Conservation (phyloP, 2,797 vertebrate species). For the Balearica regulorum region DNA sequence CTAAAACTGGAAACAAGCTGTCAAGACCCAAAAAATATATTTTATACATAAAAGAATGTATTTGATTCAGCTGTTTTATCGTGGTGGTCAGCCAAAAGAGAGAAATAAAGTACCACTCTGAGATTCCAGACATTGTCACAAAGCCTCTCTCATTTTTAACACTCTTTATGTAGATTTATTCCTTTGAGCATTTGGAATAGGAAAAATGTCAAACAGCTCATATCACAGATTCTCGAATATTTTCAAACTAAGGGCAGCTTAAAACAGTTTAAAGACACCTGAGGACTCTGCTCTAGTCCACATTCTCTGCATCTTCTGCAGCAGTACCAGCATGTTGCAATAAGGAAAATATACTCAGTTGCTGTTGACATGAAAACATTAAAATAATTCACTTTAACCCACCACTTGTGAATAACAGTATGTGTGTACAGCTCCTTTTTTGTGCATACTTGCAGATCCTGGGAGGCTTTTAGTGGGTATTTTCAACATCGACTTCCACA, state of each 20-base stretch:
- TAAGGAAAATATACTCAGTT: neutral
- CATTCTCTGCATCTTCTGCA: neutral
- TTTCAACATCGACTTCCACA: conserved; percentile 6
- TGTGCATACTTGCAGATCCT: neutral
- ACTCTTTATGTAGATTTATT: conserved; percentile 58
- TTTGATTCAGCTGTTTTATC: conserved; percentile 55
- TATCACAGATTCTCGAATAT: conserved; percentile 53
- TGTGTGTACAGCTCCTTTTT: neutral
- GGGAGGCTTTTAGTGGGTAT: neutral
- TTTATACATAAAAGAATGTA: conserved; percentile 29
- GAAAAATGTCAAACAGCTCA: conserved; percentile 64
- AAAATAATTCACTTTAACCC: conserved; percentile 24
- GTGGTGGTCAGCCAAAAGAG: conserved; percentile 52
- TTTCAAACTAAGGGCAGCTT: conserved; percentile 43
- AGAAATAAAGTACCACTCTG: conserved; percentile 40
- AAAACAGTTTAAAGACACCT: conserved; percentile 15
- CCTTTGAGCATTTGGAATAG: conserved; percentile 45
- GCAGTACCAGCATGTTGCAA: neutral
- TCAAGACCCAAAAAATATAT: conserved; percentile 16
- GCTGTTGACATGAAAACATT: neutral
- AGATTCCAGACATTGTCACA: neutral
- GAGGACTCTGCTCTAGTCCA: conserved; percentile 5
- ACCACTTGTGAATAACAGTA: neutral
- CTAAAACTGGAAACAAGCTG: conserved; percentile 57
- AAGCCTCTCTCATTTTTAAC: conserved; percentile 27